Evolutionary conservation across 2,797 vertebrate genomes (phyloP).

Genomic region (Anguilla megastoma): DNA sequence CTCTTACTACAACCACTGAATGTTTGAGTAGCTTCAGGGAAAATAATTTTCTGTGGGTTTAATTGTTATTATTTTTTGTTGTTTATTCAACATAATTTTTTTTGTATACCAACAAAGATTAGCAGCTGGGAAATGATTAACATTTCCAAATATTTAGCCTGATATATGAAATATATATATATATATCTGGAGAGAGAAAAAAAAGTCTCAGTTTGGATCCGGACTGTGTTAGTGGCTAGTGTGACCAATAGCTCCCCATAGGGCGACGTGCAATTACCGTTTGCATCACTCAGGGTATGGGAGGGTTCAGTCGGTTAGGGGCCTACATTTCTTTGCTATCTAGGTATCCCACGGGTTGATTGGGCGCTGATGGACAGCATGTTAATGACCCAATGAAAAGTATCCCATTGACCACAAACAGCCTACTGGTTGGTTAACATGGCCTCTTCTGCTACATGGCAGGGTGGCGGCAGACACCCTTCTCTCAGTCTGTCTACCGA

Average conservation of each 20-base stretch:
- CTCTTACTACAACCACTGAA: not conserved
- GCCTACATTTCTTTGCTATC: too few relatives aligned
- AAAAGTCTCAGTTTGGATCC: too few relatives aligned
- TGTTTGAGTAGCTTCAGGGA: not conserved
- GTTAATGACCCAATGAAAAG: too few relatives aligned
- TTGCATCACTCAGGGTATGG: too few relatives aligned
- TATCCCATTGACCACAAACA: constrained; percentile 11
- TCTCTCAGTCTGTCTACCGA: not conserved
- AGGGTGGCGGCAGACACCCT: not conserved
- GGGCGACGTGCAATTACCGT: too few relatives aligned
- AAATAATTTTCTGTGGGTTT: constrained; percentile 31
- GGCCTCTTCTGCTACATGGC: not conserved
- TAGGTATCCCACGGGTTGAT: too few relatives aligned
- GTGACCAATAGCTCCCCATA: too few relatives aligned
- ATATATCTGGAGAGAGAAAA: too few relatives aligned
- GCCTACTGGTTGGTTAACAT: constrained; percentile 22
- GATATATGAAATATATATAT: too few relatives aligned
- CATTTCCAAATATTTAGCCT: not conserved
- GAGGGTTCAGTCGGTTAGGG: too few relatives aligned
- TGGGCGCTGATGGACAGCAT: too few relatives aligned
- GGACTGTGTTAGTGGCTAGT: too few relatives aligned
- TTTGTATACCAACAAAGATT: constrained; percentile 32
- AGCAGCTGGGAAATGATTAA: constrained; percentile 1
- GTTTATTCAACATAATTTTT: constrained; percentile 23
- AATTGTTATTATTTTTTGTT: constrained; percentile 11